These are phyloP conservation scores for Pan paniscus DNA, from an alignment of 2,113 vertebrate genomes.

Conservation along the genomic window DNA sequence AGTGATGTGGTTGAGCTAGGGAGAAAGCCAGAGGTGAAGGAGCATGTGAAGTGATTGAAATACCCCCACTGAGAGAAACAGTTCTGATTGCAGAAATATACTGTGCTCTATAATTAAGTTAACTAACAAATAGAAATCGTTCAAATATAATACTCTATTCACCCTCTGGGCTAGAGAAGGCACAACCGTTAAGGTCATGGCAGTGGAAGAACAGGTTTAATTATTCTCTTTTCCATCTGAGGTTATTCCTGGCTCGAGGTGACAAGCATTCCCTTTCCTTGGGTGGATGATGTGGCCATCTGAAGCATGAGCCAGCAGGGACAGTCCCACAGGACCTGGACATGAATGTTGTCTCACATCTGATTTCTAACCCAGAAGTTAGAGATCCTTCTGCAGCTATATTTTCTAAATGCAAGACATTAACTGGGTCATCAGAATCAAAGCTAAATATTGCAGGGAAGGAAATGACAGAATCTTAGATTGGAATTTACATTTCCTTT, in stretches of 20 bases:
- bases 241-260: constrained; percentile 46
- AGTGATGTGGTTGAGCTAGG: neutral
- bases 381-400: neutral
- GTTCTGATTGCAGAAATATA: neutral
- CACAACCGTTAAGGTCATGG: neutral
- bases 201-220: neutral
- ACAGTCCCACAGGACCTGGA: neutral
- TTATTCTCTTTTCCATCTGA: constrained; percentile 13
- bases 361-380: neutral
- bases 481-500: constrained; percentile 1
- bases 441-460: neutral
- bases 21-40: neutral
- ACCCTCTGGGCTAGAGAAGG: neutral
- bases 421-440: neutral
- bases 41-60: neutral
- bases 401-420: neutral
- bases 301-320: neutral
- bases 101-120: constrained; percentile 9
- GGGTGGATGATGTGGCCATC: neutral
- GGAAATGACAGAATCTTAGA: neutral
- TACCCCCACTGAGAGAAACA: neutral
- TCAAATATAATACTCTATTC: neutral
- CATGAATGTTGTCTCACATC: neutral
- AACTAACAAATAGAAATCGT: constrained; percentile 43
- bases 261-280: neutral